Base-by-base conservation (phyloP, 2,113 vertebrate genomes). In the Eleginops maclovinus region DNA sequence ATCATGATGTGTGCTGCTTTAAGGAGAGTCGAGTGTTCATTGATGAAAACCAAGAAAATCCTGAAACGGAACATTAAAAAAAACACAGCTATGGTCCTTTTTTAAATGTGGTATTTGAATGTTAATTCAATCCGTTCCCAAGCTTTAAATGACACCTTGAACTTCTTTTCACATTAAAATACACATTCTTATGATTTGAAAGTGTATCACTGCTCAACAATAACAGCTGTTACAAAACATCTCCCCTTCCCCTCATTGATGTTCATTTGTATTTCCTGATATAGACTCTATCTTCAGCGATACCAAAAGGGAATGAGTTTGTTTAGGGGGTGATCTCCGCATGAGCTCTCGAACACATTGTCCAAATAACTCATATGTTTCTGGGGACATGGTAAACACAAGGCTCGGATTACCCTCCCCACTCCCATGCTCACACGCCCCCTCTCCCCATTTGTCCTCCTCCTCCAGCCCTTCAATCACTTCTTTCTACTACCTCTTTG, bases 351-450 rank as follows among this genome's bases (percentile, higher is more conserved):
- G 91, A 75, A 93, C 88, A 89, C 60, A 85, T 83, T 93, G 86
- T 93, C 82, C 91, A n/a, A 61, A 70, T 44, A 82, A 81, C 82
- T 84, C 83, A n/a, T 88, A 68, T 83, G 77, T 87, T 84, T 90
- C 74, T 62, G 15, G 24, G 53, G 41, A 62, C 63, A 83, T 72
- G 77, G 92, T 93, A 94, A 95, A 95, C 94, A 94, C 76, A 31
- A 41, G 50, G 80, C 82, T 95, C 93, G 43, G 4, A 61, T 94
- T 93, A 90, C 94, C 44, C 46, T 80, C 77, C 22, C 62, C 72
- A 41, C 58, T n/a, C 79, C 74, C 19, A 24, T 9, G 9, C 44
- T 62, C 67, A 36, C 67, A 67, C 70, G 1, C 75, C 67, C 81
- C 67, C 76, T 50, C 46, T 47, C 31, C 2, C 54, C 70, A 56